These are phyloP conservation scores for Colletes gigas DNA, from an alignment of 1,140 invertebrate species.

Conservation along the genomic window DNA sequence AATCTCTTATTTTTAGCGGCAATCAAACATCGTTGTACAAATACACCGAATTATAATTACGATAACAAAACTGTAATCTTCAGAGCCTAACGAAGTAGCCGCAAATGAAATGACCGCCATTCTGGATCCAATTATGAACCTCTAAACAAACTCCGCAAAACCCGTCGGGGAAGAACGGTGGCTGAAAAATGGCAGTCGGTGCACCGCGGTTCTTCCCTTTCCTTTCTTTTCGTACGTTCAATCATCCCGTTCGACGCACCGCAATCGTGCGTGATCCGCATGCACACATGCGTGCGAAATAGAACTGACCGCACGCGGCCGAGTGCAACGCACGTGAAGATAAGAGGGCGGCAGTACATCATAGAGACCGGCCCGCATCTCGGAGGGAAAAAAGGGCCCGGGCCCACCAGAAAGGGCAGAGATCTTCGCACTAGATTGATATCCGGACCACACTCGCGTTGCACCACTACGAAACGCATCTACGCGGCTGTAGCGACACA, in stretches of 20 bases:
- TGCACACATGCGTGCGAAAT: constrained; percentile 56
- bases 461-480: constrained; percentile 16
- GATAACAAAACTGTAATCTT: too few relatives aligned
- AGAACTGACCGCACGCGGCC: constrained; percentile 30
- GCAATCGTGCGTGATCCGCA: constrained; percentile 65
- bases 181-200: constrained; percentile 12
- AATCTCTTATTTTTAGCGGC: too few relatives aligned
- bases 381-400: constrained; percentile 1
- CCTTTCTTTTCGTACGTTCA: constrained; percentile 33
- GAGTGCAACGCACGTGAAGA: constrained; percentile 60
- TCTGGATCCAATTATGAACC: constrained; percentile 25
- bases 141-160: constrained; percentile 11
- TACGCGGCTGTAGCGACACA: background rate
- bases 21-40: too few relatives aligned
- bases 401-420: constrained; percentile 37
- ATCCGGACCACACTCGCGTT: constrained; percentile 20
- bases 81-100: too few relatives aligned
- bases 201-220: background rate
- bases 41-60: too few relatives aligned
- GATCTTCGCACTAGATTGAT: constrained; percentile 62
- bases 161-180: background rate
- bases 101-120: background rate
- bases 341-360: constrained; percentile 66
- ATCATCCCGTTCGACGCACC: constrained; percentile 53
- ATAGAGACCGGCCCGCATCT: constrained; percentile 51